Evolutionary conservation across 2,888 invertebrate genomes (phyloP).

Genomic region (Drosophila helvetica): DNA sequence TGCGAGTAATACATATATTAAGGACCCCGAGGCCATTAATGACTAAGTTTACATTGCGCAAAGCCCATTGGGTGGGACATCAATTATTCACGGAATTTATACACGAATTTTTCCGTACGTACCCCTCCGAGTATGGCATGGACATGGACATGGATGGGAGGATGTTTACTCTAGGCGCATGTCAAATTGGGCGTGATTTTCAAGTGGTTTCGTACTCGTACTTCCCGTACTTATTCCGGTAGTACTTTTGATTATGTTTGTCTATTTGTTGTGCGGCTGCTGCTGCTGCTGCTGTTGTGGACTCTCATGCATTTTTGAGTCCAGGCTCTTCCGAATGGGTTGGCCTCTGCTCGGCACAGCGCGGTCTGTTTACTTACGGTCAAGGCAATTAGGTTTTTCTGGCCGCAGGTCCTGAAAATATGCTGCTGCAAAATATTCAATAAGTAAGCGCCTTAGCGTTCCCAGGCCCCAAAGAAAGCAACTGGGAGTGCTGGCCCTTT

Average conservation of each 20-base stretch:
- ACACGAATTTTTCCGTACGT: slow-evolving; percentile 65
- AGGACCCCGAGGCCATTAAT: slow-evolving; percentile 61
- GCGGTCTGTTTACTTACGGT: slow-evolving; percentile 71
- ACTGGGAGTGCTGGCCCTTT: slow-evolving; percentile 17
- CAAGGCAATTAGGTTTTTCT: slow-evolving; percentile 78
- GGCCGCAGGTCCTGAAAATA: slow-evolving; percentile 64
- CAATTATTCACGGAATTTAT: slow-evolving; percentile 75
- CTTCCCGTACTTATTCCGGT: slow-evolving; percentile 28
- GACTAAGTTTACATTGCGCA: slow-evolving; percentile 63
- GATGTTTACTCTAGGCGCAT: slow-evolving; percentile 74
- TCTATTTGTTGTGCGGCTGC: slow-evolving; percentile 67
- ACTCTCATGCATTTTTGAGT: slow-evolving; percentile 76
- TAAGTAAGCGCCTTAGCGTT: slow-evolving; percentile 71
- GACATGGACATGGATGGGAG: slow-evolving; percentile 2
- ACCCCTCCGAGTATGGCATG: slow-evolving; percentile 29
- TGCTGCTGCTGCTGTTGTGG: slow-evolving; percentile 14
- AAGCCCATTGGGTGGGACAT: slow-evolving; percentile 50
- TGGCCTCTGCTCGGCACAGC: slow-evolving; percentile 5
- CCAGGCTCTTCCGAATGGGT: slow-evolving; percentile 10
- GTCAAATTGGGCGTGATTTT: slow-evolving; percentile 79
- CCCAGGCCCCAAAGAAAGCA: slow-evolving; percentile 21
- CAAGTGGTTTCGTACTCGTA: slow-evolving; percentile 56
- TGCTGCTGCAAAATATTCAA: slow-evolving; percentile 70
- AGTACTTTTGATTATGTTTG: slow-evolving; percentile 76
- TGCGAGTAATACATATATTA: slow-evolving; percentile 47